These are phyloP conservation scores for Lycocorax pyrrhopterus DNA, from an alignment of 2,113 vertebrate genomes.

Conservation along the genomic window DNA sequence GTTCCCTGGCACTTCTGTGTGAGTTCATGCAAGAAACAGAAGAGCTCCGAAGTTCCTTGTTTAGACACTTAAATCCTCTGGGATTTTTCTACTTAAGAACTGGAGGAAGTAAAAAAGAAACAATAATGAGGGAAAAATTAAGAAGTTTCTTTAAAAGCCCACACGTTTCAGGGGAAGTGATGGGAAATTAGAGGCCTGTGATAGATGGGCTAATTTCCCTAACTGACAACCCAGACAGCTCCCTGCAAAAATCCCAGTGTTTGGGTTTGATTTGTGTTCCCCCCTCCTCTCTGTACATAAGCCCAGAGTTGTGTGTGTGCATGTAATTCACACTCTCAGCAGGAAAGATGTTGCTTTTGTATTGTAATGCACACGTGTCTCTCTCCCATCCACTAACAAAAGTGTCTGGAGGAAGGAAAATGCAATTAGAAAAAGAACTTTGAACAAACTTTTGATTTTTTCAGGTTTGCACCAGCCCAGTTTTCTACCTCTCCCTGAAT, in stretches of 20 bases:
- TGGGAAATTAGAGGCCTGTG: not conserved
- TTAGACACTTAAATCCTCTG: not conserved
- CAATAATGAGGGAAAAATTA: not conserved
- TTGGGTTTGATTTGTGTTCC: not conserved
- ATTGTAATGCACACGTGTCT: not conserved
- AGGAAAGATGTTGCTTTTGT: not conserved
- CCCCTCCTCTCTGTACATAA: fast-evolving
- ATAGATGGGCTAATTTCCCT: constrained; percentile 30
- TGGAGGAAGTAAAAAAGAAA: not conserved
- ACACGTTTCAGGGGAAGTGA: not conserved
- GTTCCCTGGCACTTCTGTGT: not conserved
- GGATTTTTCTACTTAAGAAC: not conserved
- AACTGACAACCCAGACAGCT: constrained; percentile 48
- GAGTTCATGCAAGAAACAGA: not conserved
- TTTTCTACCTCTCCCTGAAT: not conserved
- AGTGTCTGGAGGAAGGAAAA: not conserved
- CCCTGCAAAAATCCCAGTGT: not conserved
- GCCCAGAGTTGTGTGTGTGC: not conserved
- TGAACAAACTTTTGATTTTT: not conserved
- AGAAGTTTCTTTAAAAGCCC: constrained; percentile 26
- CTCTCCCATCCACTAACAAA: not conserved
- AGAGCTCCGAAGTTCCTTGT: not conserved
- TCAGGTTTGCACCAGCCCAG: not conserved
- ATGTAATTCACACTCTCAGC: not conserved
- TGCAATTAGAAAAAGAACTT: not conserved